Conservation (phyloP, 2,797 vertebrate species). For the Bucorvus abyssinicus region DNA sequence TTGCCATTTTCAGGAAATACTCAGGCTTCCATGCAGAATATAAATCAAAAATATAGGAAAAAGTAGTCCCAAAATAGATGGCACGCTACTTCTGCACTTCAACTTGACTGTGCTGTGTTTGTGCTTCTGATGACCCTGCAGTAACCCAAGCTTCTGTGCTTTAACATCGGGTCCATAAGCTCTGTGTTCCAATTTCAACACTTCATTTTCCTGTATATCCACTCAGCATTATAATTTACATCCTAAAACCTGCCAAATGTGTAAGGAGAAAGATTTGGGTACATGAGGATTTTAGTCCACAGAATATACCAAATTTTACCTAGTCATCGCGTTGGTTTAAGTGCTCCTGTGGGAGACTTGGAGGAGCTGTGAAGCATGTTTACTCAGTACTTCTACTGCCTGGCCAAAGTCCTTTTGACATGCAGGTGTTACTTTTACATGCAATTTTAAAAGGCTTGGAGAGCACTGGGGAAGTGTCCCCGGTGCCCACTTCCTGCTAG, state of each 20-base stretch:
- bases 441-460: not conserved
- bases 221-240: not conserved
- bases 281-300: not conserved
- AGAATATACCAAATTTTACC: not conserved
- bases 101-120: fast-evolving
- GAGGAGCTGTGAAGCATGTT: not conserved
- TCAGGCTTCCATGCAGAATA: not conserved
- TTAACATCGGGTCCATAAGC: not conserved
- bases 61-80: not conserved
- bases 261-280: not conserved
- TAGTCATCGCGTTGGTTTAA: not conserved
- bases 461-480: not conserved
- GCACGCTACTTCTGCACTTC: not conserved
- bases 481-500: not conserved
- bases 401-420: not conserved
- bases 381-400: not conserved
- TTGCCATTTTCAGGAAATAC: not conserved
- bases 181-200: not conserved
- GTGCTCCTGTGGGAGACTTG: not conserved
- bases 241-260: not conserved
- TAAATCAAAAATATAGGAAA: not conserved
- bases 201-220: not conserved
- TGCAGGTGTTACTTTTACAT: not conserved
- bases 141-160: not conserved
- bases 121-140: not conserved